Conservation (phyloP, 2,113 vertebrate species). For the Physeter macrocephalus region DNA sequence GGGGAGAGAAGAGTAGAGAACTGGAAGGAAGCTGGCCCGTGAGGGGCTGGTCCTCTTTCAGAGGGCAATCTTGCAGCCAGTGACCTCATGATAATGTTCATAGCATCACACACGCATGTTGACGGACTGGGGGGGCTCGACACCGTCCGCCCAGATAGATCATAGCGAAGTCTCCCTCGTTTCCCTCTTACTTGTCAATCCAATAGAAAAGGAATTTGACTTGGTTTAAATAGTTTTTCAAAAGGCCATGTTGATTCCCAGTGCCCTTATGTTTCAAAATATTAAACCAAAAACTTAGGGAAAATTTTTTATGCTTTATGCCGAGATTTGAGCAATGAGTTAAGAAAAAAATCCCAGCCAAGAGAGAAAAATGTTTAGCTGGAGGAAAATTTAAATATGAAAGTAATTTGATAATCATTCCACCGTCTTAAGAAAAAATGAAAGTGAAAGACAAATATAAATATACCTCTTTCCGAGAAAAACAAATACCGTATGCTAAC, state of each 20-base stretch:
- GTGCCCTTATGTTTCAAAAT: background rate
- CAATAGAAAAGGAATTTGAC: background rate
- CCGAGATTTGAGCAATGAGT: conserved; percentile 44
- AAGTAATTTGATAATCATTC: conserved; percentile 50
- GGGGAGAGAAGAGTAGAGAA: background rate
- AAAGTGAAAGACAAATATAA: background rate
- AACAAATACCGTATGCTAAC: too few relatives aligned
- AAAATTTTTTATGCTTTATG: background rate
- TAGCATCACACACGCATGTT: background rate
- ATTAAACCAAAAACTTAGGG: conserved; percentile 1
- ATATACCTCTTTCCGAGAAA: background rate
- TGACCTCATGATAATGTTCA: background rate
- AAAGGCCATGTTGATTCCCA: background rate
- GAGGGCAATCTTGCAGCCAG: background rate
- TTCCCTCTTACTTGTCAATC: background rate
- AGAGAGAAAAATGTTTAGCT: conserved; percentile 2
- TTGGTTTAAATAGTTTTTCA: background rate
- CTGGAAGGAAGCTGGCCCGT: background rate
- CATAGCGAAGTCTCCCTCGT: background rate
- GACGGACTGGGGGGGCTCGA: background rate
- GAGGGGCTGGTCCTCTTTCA: background rate
- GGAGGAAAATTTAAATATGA: conserved; percentile 64
- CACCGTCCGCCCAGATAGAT: background rate
- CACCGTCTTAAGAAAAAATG: background rate
- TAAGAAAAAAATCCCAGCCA: conserved; percentile 29